phyloP scores from a whole-genome alignment of 35 echinoderm and acorn worm genomes.

The Anneissia japonica region DNA sequence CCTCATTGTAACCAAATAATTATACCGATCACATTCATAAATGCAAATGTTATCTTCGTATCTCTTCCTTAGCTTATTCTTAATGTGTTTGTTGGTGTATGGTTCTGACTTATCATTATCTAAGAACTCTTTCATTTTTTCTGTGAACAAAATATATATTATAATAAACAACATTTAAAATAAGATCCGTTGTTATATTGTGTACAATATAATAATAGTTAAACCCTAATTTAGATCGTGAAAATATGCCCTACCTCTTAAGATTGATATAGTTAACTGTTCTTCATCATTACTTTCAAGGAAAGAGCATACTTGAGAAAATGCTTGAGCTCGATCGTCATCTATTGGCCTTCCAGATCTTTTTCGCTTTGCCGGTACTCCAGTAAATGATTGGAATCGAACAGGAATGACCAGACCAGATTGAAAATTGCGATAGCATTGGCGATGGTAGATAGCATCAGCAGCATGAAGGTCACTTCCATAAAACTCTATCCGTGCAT shows the following conservation, averaged over 20 bases:
- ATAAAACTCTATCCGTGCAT: too few relatives aligned
- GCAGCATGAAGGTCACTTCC: too few relatives aligned
- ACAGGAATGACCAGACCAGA: slow-evolving; percentile 17
- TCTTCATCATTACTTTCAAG: slow-evolving; percentile 61
- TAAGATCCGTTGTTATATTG: too few relatives aligned
- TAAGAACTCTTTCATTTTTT: slow-evolving; percentile 53
- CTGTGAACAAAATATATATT: too few relatives aligned
- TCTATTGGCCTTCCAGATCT: slow-evolving; percentile 56
- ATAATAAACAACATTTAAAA: too few relatives aligned
- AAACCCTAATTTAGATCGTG: too few relatives aligned
- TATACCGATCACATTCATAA: slow-evolving; percentile 28
- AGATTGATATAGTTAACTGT: slow-evolving; percentile 59
- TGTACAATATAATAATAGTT: too few relatives aligned
- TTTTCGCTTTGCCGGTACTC: slow-evolving; percentile 28
- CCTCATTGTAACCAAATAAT: slow-evolving; percentile 59
- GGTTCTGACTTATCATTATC: slow-evolving; percentile 26
- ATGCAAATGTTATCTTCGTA: slow-evolving; percentile 48
- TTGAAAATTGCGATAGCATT: slow-evolving; percentile 40
- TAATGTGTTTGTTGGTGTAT: slow-evolving; percentile 45
- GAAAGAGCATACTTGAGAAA: slow-evolving; percentile 40
- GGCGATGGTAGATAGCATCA: slow-evolving; percentile 42
- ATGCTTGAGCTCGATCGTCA: slow-evolving; percentile 53
- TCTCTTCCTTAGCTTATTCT: slow-evolving; percentile 33
- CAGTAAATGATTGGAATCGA: slow-evolving; percentile 31
- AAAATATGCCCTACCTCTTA: too few relatives aligned